These are phyloP conservation scores for Gallinago media DNA, from an alignment of 2,113 vertebrate genomes.

Conservation along the genomic window DNA sequence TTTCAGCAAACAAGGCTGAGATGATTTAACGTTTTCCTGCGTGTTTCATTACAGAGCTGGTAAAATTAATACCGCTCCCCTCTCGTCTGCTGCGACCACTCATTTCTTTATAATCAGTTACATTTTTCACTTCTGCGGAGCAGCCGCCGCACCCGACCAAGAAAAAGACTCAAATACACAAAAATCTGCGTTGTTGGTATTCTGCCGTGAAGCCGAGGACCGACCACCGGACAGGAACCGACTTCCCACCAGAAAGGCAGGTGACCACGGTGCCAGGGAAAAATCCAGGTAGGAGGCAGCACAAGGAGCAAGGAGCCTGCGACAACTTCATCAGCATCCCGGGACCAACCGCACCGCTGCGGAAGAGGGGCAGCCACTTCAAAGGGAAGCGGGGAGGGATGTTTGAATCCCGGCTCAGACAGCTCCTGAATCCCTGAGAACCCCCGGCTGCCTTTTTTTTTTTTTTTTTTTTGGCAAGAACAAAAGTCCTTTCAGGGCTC, in stretches of 20 bases:
- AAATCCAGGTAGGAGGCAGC: not conserved
- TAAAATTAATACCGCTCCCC: not conserved
- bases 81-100: not conserved
- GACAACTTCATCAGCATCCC: slow-evolving; percentile 40
- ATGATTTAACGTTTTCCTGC: slow-evolving; percentile 30
- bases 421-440: slow-evolving; percentile 37
- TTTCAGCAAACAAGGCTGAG: slow-evolving; percentile 61
- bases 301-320: not conserved
- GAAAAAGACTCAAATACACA: not conserved
- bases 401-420: not conserved
- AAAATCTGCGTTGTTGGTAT: not conserved
- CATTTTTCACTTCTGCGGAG: slow-evolving; percentile 41
- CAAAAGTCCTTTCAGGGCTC: slow-evolving; percentile 32
- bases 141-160: not conserved
- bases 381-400: not conserved
- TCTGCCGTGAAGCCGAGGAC: not conserved
- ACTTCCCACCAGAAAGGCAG: not conserved
- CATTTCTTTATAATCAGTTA: not conserved
- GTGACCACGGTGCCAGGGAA: not conserved
- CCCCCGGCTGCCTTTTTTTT: rapidly evolving
- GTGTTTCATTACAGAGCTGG: slow-evolving; percentile 17
- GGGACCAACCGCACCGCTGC: not conserved
- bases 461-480: not conserved
- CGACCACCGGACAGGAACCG: not conserved
- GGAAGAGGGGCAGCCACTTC: not conserved